Percentiles rank a stretch among this genome's conserved stretches.
phyloP scores from a whole-genome alignment of 53 echinoderm and acorn worm genomes.

The Holothuria scabra region DNA sequence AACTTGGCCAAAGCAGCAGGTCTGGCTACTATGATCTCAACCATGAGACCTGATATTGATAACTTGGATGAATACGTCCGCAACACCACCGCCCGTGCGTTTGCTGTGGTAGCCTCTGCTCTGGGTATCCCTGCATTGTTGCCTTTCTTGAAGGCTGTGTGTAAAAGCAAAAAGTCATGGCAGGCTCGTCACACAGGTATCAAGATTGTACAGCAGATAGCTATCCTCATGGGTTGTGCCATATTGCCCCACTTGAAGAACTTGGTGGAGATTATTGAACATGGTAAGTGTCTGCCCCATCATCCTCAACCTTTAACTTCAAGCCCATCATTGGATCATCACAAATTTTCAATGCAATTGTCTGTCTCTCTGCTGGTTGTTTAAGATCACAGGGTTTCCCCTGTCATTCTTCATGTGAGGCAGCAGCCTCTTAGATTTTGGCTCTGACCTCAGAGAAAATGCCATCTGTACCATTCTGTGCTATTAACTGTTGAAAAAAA shows the following conservation, averaged over 20 bases:
- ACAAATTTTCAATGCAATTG: no score
- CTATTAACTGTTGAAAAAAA: no score
- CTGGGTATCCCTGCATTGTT: conserved; percentile 95
- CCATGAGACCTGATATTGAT: conserved; percentile 99
- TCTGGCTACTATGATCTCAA: conserved; percentile 99
- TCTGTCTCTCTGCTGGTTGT: no score
- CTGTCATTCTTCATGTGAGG: no score
- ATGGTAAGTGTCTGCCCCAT: conserved; percentile 68
- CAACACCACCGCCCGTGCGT: conserved; percentile 99
- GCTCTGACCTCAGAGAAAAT: no score
- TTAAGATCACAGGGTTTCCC: no score
- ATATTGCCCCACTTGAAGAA: conserved; percentile 95
- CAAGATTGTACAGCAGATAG: conserved; percentile 99
- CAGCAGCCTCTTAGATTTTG: no score
- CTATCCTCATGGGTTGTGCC: conserved; percentile 99
- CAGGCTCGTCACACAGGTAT: conserved; percentile 99
- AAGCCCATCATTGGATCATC: no score
- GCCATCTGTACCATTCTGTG: no score
- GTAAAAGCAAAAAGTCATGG: conserved; percentile 99
- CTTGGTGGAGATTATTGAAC: conserved; percentile 99
- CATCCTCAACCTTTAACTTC: no score
- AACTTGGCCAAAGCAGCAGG: conserved; percentile 99
- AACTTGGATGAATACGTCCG: conserved; percentile 99
- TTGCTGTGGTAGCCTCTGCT: conserved; percentile 98
- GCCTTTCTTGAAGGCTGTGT: conserved; percentile 99